Evolutionary conservation across 2,113 vertebrate genomes (phyloP).

Genomic region (Tor tambroides): DNA sequence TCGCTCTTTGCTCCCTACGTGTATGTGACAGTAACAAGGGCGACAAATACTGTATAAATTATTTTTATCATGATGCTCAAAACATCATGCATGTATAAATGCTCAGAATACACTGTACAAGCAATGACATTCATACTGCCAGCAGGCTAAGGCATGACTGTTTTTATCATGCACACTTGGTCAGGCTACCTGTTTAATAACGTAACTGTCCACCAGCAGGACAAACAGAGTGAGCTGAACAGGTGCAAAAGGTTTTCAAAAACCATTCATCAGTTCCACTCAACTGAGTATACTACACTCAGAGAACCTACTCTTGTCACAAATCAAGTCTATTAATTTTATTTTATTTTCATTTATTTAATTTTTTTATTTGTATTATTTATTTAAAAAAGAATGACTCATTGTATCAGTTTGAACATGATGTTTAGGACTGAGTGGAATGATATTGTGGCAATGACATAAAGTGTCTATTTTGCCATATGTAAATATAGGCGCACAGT

Average conservation of each 20-base stretch:
- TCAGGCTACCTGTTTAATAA: neutral
- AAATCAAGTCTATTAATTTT: neutral
- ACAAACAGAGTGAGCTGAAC: constrained; percentile 2
- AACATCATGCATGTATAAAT: neutral
- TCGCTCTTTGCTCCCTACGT: no score
- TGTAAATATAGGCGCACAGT: no score
- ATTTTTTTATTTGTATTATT: no score
- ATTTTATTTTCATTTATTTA: neutral
- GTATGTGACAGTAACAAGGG: no score
- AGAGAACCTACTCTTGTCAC: neutral
- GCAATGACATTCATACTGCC: neutral
- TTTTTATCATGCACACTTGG: neutral
- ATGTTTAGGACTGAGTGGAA: no score
- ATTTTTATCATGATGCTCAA: no score
- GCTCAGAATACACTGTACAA: neutral
- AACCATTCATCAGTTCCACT: neutral
- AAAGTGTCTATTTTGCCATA: no score
- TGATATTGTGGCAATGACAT: no score
- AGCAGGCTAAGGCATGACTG: neutral
- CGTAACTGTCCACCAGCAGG: constrained; percentile 9
- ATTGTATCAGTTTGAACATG: no score
- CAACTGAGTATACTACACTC: neutral
- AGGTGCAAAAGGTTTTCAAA: constrained; percentile 5
- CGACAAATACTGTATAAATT: neutral
- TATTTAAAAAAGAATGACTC: no score